Percentiles rank a stretch among this genome's conserved stretches.
phyloP scores from a whole-genome alignment of 2,888 invertebrate genomes.

The Catocala nupta region DNA sequence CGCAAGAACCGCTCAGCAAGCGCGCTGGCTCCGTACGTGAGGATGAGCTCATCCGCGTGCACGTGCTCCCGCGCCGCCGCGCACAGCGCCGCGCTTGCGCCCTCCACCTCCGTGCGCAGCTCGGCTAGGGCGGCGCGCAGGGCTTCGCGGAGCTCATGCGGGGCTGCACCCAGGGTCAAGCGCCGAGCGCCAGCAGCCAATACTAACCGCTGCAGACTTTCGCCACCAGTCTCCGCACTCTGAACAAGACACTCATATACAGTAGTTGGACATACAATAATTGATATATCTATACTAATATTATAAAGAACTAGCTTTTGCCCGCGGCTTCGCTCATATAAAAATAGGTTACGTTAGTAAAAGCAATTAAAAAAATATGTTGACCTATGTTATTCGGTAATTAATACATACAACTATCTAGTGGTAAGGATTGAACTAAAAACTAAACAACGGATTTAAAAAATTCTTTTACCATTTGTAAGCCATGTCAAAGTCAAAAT shows the following conservation, averaged over 20 bases:
- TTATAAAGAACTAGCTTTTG: neutral
- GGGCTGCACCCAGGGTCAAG: slow-evolving; percentile 62
- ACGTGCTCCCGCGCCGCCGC: slow-evolving; percentile 95
- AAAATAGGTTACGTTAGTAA: too few relatives aligned
- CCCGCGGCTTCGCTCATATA: neutral
- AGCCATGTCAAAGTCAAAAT: too few relatives aligned
- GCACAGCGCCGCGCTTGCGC: slow-evolving; percentile 92
- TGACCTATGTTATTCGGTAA: too few relatives aligned
- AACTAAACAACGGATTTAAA: too few relatives aligned
- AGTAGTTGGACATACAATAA: too few relatives aligned
- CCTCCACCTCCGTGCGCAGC: slow-evolving; percentile 73
- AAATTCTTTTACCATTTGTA: too few relatives aligned
- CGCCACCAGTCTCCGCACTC: slow-evolving; percentile 73
- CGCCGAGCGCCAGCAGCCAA: slow-evolving; percentile 66
- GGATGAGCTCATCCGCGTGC: slow-evolving; percentile 95
- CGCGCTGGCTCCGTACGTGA: slow-evolving; percentile 93
- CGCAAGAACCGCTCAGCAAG: slow-evolving; percentile 95
- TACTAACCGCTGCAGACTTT: slow-evolving; percentile 78
- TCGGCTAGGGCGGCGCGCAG: slow-evolving; percentile 73
- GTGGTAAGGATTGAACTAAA: too few relatives aligned
- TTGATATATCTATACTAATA: neutral
- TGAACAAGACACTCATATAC: slow-evolving; percentile 43
- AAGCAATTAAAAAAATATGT: too few relatives aligned
- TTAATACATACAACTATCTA: too few relatives aligned
- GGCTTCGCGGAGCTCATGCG: slow-evolving; percentile 67